Evolutionary conservation across 2,113 vertebrate genomes (phyloP), one percentile per base, ranked within the genome.

Genomic region (Himantopus leucocephalus): DNA sequence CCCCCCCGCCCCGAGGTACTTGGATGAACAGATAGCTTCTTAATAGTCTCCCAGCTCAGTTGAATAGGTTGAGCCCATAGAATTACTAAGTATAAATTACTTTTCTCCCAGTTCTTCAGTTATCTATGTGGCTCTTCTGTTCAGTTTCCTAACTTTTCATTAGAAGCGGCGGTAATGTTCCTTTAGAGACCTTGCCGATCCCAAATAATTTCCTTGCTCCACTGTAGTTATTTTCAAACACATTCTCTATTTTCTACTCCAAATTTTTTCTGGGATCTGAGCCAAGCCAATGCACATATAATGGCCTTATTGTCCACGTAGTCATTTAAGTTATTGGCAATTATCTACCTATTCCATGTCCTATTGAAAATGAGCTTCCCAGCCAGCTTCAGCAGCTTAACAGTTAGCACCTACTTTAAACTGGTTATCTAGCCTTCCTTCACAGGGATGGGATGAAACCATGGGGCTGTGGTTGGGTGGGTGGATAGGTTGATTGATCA

Each of bases 401-500:
- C 14, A 48, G 30, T n/a, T 41, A 52, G 32, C 43, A 55, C n/a
- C 29, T 27, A 13, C 43, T 55, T 55, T 34, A 23, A 70, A 41
- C 18, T 11, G 22, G 19, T 23, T 41, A 13, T 35, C 35, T 34
- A n/a, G 26, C 30, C 24, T 88, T 78, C 35, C 62, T 56, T 47
- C 41, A 24, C 41, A 24, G 62, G 56, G 5, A 50, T 15, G 23
- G n/a, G 35, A 11, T 34, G 64, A 53, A 76, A 32, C 6, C 3
- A 1, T 14, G 50, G 35, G 21, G 20, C 8, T 35, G 24, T 24
- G 27, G 15, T 8, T 32, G 50, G 23, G 5, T 19, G n/a, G 30
- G 9, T 43, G 2, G 8, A 32, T 58, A 5, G 12, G 6, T 23
- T 1, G 8, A 18, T 12, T 1, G 1, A 20, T 62, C 10, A 4